Evolutionary conservation across 2,797 vertebrate genomes (phyloP).

Genomic region (Sandelia bainsii): DNA sequence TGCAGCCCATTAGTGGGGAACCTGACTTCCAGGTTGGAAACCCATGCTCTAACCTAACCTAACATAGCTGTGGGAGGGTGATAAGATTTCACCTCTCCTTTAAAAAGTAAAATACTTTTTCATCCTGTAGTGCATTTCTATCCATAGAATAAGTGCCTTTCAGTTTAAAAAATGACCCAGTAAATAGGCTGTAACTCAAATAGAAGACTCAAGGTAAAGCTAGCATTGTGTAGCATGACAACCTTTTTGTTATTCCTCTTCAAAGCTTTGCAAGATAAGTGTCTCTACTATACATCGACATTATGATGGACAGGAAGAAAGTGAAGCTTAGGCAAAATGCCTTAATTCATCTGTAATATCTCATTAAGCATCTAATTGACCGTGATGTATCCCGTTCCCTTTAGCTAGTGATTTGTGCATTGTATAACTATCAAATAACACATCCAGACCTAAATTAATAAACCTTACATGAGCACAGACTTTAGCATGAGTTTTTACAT

Average conservation of each 20-base stretch:
- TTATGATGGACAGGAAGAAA: constrained; percentile 48
- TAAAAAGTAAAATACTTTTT: background rate
- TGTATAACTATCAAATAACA: constrained; percentile 67
- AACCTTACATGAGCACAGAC: constrained; percentile 56
- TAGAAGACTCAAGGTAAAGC: no score
- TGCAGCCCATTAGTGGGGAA: background rate
- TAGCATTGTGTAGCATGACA: background rate
- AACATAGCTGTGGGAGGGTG: background rate
- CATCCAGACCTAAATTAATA: constrained; percentile 54
- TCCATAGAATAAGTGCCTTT: background rate
- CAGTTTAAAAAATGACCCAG: background rate
- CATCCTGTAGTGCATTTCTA: background rate
- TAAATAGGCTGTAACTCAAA: background rate
- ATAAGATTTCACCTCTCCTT: background rate
- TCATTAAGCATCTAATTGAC: constrained; percentile 75
- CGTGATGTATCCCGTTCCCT: constrained; percentile 41
- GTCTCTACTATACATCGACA: background rate
- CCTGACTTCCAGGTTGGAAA: background rate
- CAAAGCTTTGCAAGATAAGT: constrained; percentile 1
- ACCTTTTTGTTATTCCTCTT: background rate
- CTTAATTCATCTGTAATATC: constrained; percentile 53
- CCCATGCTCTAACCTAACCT: background rate
- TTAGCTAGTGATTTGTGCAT: constrained; percentile 62
- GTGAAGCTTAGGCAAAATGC: constrained; percentile 27
- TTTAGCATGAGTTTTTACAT: constrained; percentile 43